Evolutionary conservation across 2,113 vertebrate species (phyloP).

Genomic region (Clupea harengus): DNA sequence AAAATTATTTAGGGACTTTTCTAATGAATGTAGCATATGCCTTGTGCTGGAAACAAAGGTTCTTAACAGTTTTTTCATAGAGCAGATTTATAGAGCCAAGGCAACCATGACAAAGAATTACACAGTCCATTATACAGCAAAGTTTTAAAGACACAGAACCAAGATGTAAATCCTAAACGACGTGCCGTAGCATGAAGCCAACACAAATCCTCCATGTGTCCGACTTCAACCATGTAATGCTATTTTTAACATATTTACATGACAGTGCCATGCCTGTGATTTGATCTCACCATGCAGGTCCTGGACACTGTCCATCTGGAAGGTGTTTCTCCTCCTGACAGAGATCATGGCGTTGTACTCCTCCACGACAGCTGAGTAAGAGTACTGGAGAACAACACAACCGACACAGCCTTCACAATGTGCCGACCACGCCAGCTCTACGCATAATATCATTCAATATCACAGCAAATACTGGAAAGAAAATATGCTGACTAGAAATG

Average conservation of each 20-base stretch:
- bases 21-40: background rate
- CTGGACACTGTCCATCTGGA: constrained; percentile 84
- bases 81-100: background rate
- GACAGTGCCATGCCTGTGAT: background rate
- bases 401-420: constrained; percentile 49
- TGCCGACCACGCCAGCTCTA: constrained; percentile 14
- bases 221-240: too few relatives aligned
- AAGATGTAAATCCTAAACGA: background rate
- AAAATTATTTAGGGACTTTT: too few relatives aligned
- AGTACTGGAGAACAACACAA: constrained; percentile 72
- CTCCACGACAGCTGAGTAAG: constrained; percentile 75
- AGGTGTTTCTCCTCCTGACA: constrained; percentile 76
- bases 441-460: background rate
- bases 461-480: background rate
- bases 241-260: background rate
- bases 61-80: background rate
- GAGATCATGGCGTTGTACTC: constrained; percentile 82
- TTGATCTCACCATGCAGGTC: constrained; percentile 79
- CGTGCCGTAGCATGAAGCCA: background rate
- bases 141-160: background rate
- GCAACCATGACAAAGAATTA: background rate
- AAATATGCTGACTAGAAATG: background rate
- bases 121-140: background rate
- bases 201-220: background rate
- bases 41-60: background rate